Evolutionary conservation across 1,140 invertebrate species (phyloP), one percentile per base, ranked within the genome.

Genomic region (Drosophila ironensis): DNA sequence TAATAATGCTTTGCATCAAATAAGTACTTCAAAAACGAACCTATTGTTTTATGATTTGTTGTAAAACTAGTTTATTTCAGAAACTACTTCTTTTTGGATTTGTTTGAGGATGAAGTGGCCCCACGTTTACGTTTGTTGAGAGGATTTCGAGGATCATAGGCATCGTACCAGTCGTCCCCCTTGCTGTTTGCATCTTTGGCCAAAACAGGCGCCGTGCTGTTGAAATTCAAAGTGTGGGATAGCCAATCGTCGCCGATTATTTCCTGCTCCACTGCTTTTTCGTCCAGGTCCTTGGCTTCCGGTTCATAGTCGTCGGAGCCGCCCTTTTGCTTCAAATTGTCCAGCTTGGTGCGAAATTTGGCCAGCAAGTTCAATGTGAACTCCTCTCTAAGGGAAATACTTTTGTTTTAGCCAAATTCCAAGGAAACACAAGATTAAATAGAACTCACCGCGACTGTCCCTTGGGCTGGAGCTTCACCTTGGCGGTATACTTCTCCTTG

Each of bases 141-240:
- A 0, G 97, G 96, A 92, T 99, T 99, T 72, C 98, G 91, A 0
- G 98, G 98, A 92, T 99, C 98, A 84, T 95, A 95, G 53, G 98
- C 97, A 82, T 98, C 97, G 90, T 98, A 99, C 96, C 98, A 98
- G 89, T 99, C 97, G 75, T 97, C 95, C 50, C 94, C 93, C 89
- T 97, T 97, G 3, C 94, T 96, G 73, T 97, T 99, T 0, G 98
- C 98, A 92, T 99, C 98, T 89, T 98, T 97, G 0, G 98, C 98
- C 46, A 98, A 91, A 11, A 97, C 94, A 0, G 94, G 93, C 0
- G 91, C 91, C 57, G 94, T 93, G 6, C 95, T 94, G 64, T 97
- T 94, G 88, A 97, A 97, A 8, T 93, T 91, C 7, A 99, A 91
- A 27, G 93, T 93, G 87, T 98, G 96, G 3, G 92, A 91, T 88